A percentile compares a stretch with the other conserved stretches of the same genome.
These are phyloP conservation scores for Nymphalis c-album DNA, from an alignment of 2,888 invertebrate species.

Conservation along the genomic window DNA sequence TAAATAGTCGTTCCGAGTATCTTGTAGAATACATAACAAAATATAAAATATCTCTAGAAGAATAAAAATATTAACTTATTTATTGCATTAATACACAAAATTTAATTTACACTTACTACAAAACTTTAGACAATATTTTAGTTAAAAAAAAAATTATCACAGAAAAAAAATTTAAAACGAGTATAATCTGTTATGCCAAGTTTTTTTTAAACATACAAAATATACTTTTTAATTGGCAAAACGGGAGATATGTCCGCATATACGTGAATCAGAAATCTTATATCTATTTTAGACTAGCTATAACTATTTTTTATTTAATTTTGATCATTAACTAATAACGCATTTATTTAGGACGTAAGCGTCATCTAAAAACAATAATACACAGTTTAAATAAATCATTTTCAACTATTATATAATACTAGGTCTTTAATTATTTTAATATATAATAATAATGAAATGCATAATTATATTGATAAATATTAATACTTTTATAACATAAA, in stretches of 20 bases:
- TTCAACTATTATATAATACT: too few relatives aligned
- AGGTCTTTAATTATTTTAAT: too few relatives aligned
- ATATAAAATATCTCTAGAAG: conserved; percentile 13
- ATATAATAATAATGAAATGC: background rate
- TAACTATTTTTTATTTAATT: too few relatives aligned
- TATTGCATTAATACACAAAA: conserved; percentile 50
- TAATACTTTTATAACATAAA: background rate
- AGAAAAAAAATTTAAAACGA: too few relatives aligned
- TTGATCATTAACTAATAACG: too few relatives aligned
- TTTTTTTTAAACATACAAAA: conserved; percentile 48
- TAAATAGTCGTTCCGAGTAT: too few relatives aligned
- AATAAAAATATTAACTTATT: conserved; percentile 35
- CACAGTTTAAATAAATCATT: too few relatives aligned
- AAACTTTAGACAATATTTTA: background rate
- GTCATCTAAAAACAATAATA: too few relatives aligned
- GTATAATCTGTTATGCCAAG: conserved; percentile 5
- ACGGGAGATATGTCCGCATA: conserved; percentile 64
- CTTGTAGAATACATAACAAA: too few relatives aligned
- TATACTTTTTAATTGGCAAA: conserved; percentile 74
- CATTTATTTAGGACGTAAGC: too few relatives aligned
- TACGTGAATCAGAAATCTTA: conserved; percentile 28
- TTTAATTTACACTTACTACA: conserved; percentile 21
- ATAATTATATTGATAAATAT: background rate
- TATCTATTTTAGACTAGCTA: conserved; percentile 4
- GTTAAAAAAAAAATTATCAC: background rate